Percentiles rank a stretch among this genome's conserved stretches.
Conservation (phyloP, 2,113 vertebrate species). For the Pituophis catenifer region DNA sequence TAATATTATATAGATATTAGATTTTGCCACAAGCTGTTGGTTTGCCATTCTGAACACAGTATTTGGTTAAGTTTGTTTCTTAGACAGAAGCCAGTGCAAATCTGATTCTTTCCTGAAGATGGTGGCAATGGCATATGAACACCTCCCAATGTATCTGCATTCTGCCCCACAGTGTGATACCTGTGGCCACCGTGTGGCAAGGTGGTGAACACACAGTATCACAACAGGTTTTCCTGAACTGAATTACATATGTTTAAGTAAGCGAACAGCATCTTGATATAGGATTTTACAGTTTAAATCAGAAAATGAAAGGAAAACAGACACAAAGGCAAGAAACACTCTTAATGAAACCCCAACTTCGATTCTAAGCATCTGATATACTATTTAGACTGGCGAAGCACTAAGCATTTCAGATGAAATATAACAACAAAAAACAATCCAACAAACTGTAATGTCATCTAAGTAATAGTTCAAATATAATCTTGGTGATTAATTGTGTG, state of each 20-base stretch:
- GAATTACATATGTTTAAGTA: background rate
- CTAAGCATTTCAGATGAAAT: background rate
- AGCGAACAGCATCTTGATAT: background rate
- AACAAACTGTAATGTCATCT: background rate
- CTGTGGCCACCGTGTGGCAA: fast-evolving
- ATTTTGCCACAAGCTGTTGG: background rate
- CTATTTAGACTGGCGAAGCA: background rate
- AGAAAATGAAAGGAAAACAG: background rate
- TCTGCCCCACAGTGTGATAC: fast-evolving
- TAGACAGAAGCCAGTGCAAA: background rate
- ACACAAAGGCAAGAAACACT: background rate
- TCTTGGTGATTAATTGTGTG: background rate
- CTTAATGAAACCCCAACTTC: background rate
- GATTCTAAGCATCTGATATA: background rate
- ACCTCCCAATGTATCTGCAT: background rate
- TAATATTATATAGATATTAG: fast-evolving
- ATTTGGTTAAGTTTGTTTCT: fast-evolving
- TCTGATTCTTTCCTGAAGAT: conserved; percentile 60
- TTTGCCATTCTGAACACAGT: background rate
- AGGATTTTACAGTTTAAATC: background rate
- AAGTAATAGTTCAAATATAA: background rate
- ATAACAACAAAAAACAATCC: background rate
- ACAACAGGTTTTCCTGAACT: background rate
- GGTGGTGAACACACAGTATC: background rate
- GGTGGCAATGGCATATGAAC: conserved; percentile 55